These are phyloP conservation scores for Drosophila subquinaria DNA, from an alignment of 2,888 invertebrate species.

Conservation along the genomic window DNA sequence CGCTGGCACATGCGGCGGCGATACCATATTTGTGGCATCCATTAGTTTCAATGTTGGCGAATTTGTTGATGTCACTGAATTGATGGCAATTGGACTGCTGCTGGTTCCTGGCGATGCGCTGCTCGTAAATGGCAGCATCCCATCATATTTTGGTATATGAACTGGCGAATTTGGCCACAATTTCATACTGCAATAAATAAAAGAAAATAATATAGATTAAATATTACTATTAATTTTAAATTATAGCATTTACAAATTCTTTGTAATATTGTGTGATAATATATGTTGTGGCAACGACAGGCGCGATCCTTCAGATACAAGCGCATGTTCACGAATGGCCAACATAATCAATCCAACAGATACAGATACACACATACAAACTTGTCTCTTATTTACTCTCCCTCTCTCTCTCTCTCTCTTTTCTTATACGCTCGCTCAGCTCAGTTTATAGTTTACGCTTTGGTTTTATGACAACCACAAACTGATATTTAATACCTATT, in stretches of 20 bases:
- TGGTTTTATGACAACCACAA: constrained; percentile 8
- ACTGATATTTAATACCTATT: constrained; percentile 20
- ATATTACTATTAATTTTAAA: not conserved
- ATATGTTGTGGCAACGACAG: constrained; percentile 38
- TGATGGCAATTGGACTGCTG: constrained; percentile 85
- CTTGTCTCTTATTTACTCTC: constrained; percentile 2
- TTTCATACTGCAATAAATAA: constrained; percentile 81
- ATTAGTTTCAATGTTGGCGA: constrained; percentile 85
- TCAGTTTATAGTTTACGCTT: constrained; percentile 13
- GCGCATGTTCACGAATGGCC: constrained; percentile 73
- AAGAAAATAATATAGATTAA: not conserved
- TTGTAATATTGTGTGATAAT: constrained; percentile 24
- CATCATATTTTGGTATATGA: constrained; percentile 85
- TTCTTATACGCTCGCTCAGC: constrained; percentile 1
- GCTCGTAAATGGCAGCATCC: constrained; percentile 82
- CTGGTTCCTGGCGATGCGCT: constrained; percentile 81
- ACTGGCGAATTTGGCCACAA: constrained; percentile 85
- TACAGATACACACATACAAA: constrained; percentile 25
- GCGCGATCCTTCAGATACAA: constrained; percentile 73
- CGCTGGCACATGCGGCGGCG: constrained; percentile 82
- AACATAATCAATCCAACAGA: constrained; percentile 37
- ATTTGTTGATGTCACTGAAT: constrained; percentile 85
- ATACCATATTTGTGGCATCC: constrained; percentile 84
- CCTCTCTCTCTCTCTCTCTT: not conserved
- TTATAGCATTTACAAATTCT: constrained; percentile 54